phyloP scores from a whole-genome alignment of 2,113 vertebrate species.

The Cyrtonyx montezumae region DNA sequence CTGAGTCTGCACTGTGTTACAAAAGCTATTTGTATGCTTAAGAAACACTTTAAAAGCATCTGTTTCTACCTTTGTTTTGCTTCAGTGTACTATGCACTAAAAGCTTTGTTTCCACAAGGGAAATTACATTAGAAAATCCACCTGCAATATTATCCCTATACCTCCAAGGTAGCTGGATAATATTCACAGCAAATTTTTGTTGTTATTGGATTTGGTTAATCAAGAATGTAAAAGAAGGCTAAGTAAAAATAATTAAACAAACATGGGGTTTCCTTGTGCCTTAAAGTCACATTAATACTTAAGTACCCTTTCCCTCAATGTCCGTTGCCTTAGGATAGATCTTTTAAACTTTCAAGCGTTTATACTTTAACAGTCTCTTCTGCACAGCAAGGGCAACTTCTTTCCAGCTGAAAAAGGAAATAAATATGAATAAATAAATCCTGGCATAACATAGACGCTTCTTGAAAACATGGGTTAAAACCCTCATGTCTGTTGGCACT shows the following conservation, averaged over 20 bases:
- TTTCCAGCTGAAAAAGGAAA: not conserved
- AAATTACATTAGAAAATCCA: conserved; percentile 1
- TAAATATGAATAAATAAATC: not conserved
- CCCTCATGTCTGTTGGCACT: not conserved
- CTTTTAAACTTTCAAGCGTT: not conserved
- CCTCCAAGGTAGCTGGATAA: not conserved
- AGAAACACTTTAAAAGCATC: conserved; percentile 12
- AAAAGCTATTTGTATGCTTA: conserved; percentile 25
- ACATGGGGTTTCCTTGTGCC: not conserved
- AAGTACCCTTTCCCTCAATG: not conserved
- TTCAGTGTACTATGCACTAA: not conserved
- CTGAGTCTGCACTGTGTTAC: not conserved
- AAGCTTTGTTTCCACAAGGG: conserved; percentile 27
- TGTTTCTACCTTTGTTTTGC: not conserved
- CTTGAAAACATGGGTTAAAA: not conserved
- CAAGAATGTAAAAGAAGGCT: not conserved
- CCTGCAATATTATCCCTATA: not conserved
- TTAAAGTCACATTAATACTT: not conserved
- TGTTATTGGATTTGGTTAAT: conserved; percentile 8
- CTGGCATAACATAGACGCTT: not conserved
- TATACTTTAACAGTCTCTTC: not conserved
- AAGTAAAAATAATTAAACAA: conserved; percentile 11
- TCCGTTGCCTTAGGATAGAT: not conserved
- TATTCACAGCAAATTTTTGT: not conserved
- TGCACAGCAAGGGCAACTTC: not conserved